phyloP scores from a whole-genome alignment of 2,113 vertebrate species.

The Salminus brasiliensis region DNA sequence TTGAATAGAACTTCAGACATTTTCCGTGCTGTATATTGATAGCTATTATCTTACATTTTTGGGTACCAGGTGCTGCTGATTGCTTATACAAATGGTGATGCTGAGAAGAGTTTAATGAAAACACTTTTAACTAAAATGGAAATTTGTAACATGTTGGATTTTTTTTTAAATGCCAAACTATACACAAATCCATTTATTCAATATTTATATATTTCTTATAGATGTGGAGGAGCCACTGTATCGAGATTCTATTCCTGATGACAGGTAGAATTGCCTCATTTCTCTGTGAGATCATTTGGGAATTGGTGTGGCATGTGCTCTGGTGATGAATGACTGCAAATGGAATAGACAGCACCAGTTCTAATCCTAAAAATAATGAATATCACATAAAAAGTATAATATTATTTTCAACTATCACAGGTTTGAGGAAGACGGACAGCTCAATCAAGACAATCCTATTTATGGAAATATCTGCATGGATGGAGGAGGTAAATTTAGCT shows the following conservation, averaged over 20 bases:
- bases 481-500: constrained; percentile 55
- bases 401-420: neutral
- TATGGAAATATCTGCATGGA: constrained; percentile 75
- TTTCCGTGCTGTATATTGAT: neutral
- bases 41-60: neutral
- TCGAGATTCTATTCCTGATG: constrained; percentile 25
- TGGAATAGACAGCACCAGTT: no score
- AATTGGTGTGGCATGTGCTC: neutral
- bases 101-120: no score
- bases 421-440: constrained; percentile 52
- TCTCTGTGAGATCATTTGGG: neutral
- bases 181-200: neutral
- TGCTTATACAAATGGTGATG: neutral
- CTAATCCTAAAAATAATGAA: no score
- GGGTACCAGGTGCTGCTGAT: neutral
- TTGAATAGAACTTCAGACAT: neutral
- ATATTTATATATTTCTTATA: constrained; percentile 27
- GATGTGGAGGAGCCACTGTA: constrained; percentile 31
- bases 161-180: neutral
- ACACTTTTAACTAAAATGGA: no score
- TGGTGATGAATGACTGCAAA: no score
- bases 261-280: constrained; percentile 52
- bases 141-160: neutral
- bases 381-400: neutral
- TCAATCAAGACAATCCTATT: constrained; percentile 72